Evolutionary conservation across 2,113 vertebrate genomes (phyloP), one percentile per base, ranked within the genome.

Genomic region (Pygoscelis adeliae): DNA sequence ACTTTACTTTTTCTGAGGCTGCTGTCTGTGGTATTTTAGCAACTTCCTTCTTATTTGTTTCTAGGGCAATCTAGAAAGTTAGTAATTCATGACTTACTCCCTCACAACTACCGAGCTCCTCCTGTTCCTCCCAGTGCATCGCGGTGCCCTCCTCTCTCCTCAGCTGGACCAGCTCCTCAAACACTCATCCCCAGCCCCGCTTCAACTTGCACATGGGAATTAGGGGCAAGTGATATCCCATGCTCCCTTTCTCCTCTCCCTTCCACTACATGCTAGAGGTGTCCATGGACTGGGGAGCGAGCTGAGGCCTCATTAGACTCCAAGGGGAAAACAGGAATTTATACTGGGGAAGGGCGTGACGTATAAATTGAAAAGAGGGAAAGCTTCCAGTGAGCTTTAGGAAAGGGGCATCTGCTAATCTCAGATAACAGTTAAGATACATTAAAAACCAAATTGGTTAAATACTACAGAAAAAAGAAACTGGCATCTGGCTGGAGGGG

Each of bases 241-340:
- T 5, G 26, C 15, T 70, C 26, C 36, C 12, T 2, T 73, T 25
- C 59, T 69, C n/a, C 61, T 74, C 42, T 30, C 30, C 76, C 42
- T 36, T 44, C 40, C 16, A 6, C 4, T 13, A 49, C 26, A 1
- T 5, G 14, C 38, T 59, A 22, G 25, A 27, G 46, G 25, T 44
- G 40, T 16, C n/a, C 52, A 2, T 0, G 36, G 67, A 22, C 6
- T 1, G 0, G 49, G 56, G 30, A 36, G n/a, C 0, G 7, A 32
- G 40, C 27, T 23, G 7, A 34, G 13, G 20, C 21, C 8, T 22
- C 38, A 1, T 7, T 25, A 47, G 18, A 53, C 38, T 17, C 52
- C 61, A 59, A 52, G 36, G 18, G 72, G 15, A 74, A 62, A 30
- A 5, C 1, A 11, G 10, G 40, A 88, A 46, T 55, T 76, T 46